Percentiles rank a stretch among this genome's conserved stretches.
phyloP scores from a whole-genome alignment of 2,888 invertebrate species.

The Cryptocheilus praepositus region DNA sequence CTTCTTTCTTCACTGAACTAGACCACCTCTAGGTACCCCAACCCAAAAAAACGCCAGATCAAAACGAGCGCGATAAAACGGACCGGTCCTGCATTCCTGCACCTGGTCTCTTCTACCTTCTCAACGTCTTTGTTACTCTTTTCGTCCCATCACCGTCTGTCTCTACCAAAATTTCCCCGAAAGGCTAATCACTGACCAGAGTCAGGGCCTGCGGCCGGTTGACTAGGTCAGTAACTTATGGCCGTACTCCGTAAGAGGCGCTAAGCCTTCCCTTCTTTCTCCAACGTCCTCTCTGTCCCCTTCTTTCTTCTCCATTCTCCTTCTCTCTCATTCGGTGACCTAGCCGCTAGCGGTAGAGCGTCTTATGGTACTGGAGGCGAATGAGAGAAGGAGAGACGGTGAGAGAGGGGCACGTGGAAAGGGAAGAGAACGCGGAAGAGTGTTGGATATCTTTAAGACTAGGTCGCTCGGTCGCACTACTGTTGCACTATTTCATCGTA shows the following conservation, averaged over 20 bases:
- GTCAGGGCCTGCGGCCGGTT: slow-evolving; percentile 46
- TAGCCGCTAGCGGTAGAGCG: slow-evolving; percentile 70
- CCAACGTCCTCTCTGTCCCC: slow-evolving; percentile 21
- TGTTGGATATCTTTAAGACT: slow-evolving; percentile 72
- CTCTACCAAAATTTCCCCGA: neutral
- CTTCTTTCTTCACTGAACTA: neutral
- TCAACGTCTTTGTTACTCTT: slow-evolving; percentile 6
- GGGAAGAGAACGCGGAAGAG: slow-evolving; percentile 73
- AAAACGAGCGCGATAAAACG: no score
- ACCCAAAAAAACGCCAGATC: no score
- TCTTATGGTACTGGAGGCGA: slow-evolving; percentile 55
- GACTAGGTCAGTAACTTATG: slow-evolving; percentile 72
- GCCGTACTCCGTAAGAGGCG: slow-evolving; percentile 44
- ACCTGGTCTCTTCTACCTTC: neutral
- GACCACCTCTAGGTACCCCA: neutral
- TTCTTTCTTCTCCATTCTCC: slow-evolving; percentile 17
- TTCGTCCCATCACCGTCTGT: neutral
- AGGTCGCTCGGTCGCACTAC: slow-evolving; percentile 74
- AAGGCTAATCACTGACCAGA: neutral
- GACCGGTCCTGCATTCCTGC: no score
- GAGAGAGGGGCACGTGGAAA: slow-evolving; percentile 64
- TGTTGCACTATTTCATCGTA: slow-evolving; percentile 69
- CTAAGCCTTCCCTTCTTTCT: slow-evolving; percentile 24
- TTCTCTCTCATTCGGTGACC: slow-evolving; percentile 56
- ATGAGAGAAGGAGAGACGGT: slow-evolving; percentile 20